Evolutionary conservation across 2,113 vertebrate species (phyloP), one percentile per base, ranked within the genome.

Genomic region (Lates calcarifer): DNA sequence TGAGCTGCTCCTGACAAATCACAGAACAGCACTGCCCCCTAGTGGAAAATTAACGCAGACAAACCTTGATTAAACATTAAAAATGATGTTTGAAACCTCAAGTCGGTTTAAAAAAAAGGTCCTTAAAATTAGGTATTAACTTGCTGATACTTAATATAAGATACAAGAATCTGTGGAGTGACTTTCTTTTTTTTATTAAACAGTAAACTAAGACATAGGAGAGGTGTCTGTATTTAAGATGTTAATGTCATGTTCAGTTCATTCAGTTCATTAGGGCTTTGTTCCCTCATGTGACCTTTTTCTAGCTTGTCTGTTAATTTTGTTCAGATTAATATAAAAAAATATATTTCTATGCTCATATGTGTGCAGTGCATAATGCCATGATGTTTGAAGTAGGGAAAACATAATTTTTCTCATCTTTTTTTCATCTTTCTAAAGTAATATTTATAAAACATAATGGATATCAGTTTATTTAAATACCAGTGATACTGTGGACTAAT

Each of bases 11-110:
- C 18, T 62, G 24, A 53, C 14, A 45, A 56, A 70, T 55, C 8
- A 28, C n/a, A 65, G 45, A 29, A 45, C 64, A 66, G 2, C 43
- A 87, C 68, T 89, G 77, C 74, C 72, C 78, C 56, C 89, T 77
- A 67, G 68, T 90, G 91, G 87, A 72, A 22, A 1, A 60, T 0
- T 1, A 22, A 49, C 58, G 33, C 22, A 14, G 4, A 72, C 26
- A 63, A 69, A 9, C n/a, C 28, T 24, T 28, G 20, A n/a, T 10
- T 35, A 0, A 7, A 45, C 20, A 37, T 12, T 28, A 2, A 14
- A 37, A 58, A 69, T 10, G 2, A 13, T 61, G 29, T 66, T 66
- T 29, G 2, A n/a, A n/a, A n/a, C n/a, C n/a, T n/a, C n/a, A n/a
- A n/a, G n/a, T n/a, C n/a, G n/a, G n/a, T n/a, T n/a, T n/a, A n/a